Conservation (phyloP, 2,797 vertebrate species). For the Melanotaenia trifasciata region DNA sequence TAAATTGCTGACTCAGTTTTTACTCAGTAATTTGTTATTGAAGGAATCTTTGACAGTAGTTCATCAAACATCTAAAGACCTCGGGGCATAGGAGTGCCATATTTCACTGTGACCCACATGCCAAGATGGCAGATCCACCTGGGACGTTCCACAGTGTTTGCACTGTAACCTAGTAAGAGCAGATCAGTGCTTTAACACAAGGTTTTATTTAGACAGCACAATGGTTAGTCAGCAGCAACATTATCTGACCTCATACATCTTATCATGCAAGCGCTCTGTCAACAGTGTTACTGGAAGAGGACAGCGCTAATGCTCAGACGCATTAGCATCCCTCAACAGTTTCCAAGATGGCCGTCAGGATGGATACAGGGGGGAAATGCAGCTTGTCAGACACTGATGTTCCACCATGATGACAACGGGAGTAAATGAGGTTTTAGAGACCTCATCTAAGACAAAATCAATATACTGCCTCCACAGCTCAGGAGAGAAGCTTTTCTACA, state of each 20-base stretch:
- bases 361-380: constrained; percentile 60
- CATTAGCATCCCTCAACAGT: constrained; percentile 80
- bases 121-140: constrained; percentile 81
- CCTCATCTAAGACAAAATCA: constrained; percentile 86
- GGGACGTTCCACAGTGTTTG: constrained; percentile 80
- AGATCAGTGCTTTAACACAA: constrained; percentile 79
- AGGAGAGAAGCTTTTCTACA: constrained; percentile 72
- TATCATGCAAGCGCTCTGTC: constrained; percentile 79
- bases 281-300: constrained; percentile 76
- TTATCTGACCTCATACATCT: constrained; percentile 79
- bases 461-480: constrained; percentile 82
- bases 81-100: constrained; percentile 70
- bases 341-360: constrained; percentile 78
- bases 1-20: constrained; percentile 11
- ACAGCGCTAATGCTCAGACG: constrained; percentile 70
- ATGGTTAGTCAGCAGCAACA: constrained; percentile 86
- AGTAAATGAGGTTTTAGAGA: constrained; percentile 87
- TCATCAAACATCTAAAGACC: constrained; percentile 65
- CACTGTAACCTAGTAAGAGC: constrained; percentile 82
- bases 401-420: constrained; percentile 81
- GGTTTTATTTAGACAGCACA: constrained; percentile 84
- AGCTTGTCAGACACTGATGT: constrained; percentile 83
- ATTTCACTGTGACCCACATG: constrained; percentile 80
- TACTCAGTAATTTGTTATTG: constrained; percentile 33
- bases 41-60: constrained; percentile 43